Evolutionary conservation across 2,888 invertebrate species (phyloP).

Genomic region (Heliconius ethilla): DNA sequence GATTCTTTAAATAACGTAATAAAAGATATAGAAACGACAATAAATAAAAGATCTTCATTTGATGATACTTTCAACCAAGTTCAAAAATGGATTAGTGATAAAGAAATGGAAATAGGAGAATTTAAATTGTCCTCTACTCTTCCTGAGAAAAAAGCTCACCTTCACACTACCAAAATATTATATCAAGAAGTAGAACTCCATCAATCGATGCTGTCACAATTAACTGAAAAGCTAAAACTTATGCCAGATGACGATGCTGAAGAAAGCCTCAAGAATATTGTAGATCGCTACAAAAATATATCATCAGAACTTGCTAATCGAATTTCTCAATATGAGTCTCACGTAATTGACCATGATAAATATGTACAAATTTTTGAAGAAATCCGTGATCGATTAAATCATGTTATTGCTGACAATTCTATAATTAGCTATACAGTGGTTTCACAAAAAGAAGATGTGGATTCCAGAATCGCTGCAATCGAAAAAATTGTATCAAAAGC

Average conservation of each 20-base stretch:
- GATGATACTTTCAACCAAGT: slow-evolving; percentile 95
- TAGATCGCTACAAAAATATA: slow-evolving; percentile 86
- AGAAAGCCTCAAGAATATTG: slow-evolving; percentile 87
- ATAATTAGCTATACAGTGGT: slow-evolving; percentile 89
- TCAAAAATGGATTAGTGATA: slow-evolving; percentile 92
- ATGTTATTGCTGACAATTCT: slow-evolving; percentile 89
- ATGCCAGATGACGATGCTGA: slow-evolving; percentile 91
- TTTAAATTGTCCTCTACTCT: slow-evolving; percentile 89
- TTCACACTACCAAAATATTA: slow-evolving; percentile 90
- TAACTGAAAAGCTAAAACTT: slow-evolving; percentile 90
- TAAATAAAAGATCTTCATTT: slow-evolving; percentile 95
- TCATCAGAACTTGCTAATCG: slow-evolving; percentile 85
- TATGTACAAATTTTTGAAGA: slow-evolving; percentile 91
- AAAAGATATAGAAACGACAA: slow-evolving; percentile 92
- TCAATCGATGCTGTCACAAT: slow-evolving; percentile 90
- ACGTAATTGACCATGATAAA: slow-evolving; percentile 90
- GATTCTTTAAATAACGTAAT: slow-evolving; percentile 92
- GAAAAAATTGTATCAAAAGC: slow-evolving; percentile 89
- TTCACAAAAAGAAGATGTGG: slow-evolving; percentile 89
- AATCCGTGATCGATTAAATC: slow-evolving; percentile 90
- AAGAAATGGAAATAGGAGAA: slow-evolving; percentile 87
- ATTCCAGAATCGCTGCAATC: slow-evolving; percentile 87
- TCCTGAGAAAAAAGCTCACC: slow-evolving; percentile 93
- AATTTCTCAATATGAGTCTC: slow-evolving; percentile 85
- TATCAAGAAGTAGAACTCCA: slow-evolving; percentile 94